Base-by-base conservation (phyloP, 2,888 invertebrate genomes). In the Aphidius colemani region DNA sequence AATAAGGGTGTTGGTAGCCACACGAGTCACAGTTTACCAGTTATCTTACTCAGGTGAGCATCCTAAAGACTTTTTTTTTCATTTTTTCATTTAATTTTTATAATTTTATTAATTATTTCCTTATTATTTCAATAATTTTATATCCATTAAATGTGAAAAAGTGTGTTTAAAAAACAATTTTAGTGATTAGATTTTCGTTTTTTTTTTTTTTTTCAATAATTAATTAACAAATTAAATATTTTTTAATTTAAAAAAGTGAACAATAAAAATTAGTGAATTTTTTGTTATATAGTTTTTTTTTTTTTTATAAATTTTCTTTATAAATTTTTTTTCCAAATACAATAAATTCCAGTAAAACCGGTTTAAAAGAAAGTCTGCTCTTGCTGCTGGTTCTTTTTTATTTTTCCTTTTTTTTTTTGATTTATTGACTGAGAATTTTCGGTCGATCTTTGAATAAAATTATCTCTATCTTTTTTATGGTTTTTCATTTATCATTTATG, bases 21-120 rank as follows among this genome's bases (percentile, higher is more conserved):
- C 72, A 72, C 73, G 71, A 72, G 70, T 66, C 72, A 75, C 79
- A 82, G 81, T 81, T 79, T 74, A 72, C 67, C 71, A 69, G 74
- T 70, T 76, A 77, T 73, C 80, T 78, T 78, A 74, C 73, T 74
- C 72, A 72, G 75, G 78, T 78, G 71, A 77, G 77, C 72, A 74
- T 71, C 73, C 13, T 18, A 1, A 18, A 18, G 13, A 18, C 13
- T 2, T 56, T 59, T 40, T 57, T 58, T 39, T 11, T 55, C 41
- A 39, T 8, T 56, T 58, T 49, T 44, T 18, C 11, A 3, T 13
- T 59, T 40, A 30, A 10, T 61, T n/a, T 18, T 48, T n/a, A n/a
- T n/a, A n/a, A n/a, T n/a, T 8, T 44, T 39, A 45, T 49, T 44
- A 46, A 50, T 60, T 41, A 40, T 53, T n/a, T 11, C 7, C 39